Percentiles rank a stretch among this genome's conserved stretches.
phyloP scores from a whole-genome alignment of 2,888 invertebrate genomes.

The Hirtodrosophila trivittata region DNA sequence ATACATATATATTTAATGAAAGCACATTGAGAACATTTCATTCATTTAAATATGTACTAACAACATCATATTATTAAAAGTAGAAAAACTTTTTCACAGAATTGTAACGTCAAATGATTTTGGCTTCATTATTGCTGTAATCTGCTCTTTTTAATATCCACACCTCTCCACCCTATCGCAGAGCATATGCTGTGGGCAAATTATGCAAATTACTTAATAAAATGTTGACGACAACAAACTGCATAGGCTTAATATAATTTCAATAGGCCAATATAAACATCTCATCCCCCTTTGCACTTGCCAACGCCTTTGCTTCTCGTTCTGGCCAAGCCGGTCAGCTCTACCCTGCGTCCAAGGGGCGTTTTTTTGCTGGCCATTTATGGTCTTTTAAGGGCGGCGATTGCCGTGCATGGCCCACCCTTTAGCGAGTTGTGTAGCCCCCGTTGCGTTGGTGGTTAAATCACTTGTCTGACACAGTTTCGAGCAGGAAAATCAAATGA shows the following conservation, averaged over 20 bases:
- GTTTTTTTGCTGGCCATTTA: slow-evolving; percentile 69
- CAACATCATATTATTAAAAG: no score
- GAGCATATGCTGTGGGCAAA: slow-evolving; percentile 53
- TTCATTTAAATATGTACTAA: no score
- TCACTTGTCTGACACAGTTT: slow-evolving; percentile 65
- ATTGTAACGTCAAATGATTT: no score
- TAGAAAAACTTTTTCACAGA: no score
- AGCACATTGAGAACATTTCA: no score
- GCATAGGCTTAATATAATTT: slow-evolving; percentile 62
- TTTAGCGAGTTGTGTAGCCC: slow-evolving; percentile 28
- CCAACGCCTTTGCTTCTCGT: background rate
- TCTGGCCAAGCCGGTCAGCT: slow-evolving; percentile 34
- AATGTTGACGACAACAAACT: slow-evolving; percentile 73
- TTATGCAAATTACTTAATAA: slow-evolving; percentile 78
- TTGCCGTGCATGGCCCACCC: slow-evolving; percentile 44
- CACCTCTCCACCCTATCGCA: slow-evolving; percentile 24
- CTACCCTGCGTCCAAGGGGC: slow-evolving; percentile 46
- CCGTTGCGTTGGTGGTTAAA: slow-evolving; percentile 47
- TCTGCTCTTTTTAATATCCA: slow-evolving; percentile 42
- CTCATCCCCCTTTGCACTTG: slow-evolving; percentile 8
- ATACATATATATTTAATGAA: no score
- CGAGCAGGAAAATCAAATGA: slow-evolving; percentile 46
- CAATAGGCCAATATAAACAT: slow-evolving; percentile 63
- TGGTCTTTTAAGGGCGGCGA: slow-evolving; percentile 57
- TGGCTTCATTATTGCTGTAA: slow-evolving; percentile 29